Base-by-base conservation (phyloP, 1,140 invertebrate species). In the Drosophila virilis region DNA sequence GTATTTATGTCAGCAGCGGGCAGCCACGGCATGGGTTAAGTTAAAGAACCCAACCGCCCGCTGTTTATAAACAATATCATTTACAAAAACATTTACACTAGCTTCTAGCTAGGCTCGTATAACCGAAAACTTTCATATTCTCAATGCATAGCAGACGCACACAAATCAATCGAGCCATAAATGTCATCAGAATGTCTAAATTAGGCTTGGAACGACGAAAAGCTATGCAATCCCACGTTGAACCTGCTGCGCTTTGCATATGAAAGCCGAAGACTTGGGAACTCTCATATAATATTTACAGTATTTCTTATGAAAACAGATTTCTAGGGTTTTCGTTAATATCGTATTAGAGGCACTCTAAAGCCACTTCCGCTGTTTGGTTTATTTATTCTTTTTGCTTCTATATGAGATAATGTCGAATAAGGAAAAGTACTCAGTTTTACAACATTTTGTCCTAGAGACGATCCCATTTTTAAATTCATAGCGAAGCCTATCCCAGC, bases 131-230 rank as follows among this genome's bases (percentile, higher is more conserved):
- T 38, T 74, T 78, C 52, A 12, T 60, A 82, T 71, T 70, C 61
- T 12, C n/a, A 28, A 33, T 37, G 37, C 67, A 80, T 51, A 55
- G 22, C 22, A 28, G 22, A 28, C 22, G 32, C 42, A 28, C 50
- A 80, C 68, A 61, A 77, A 65, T 77, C 64, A 73, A 28, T 73
- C 64, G 13, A 13, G 12, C 32, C 40, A 64, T 79, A 45, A 78
- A 69, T 64, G 54, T 65, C 64, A 52, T 9, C 33, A 28, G 60
- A 70, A 74, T 66, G 65, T 74, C 69, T 74, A 78, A 66, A 74
- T 77, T 59, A 52, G 50, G 62, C 51, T 17, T 13, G 15, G 8
- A 15, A 17, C 33, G 40, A 65, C 12, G 13, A 3, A 32, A 48
- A 40, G 17, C 13, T 15, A 59, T 40, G 9, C n/a, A 33, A 65